Conservation (phyloP, 2,113 vertebrate genomes). For the Pomatorhinus ruficollis region DNA sequence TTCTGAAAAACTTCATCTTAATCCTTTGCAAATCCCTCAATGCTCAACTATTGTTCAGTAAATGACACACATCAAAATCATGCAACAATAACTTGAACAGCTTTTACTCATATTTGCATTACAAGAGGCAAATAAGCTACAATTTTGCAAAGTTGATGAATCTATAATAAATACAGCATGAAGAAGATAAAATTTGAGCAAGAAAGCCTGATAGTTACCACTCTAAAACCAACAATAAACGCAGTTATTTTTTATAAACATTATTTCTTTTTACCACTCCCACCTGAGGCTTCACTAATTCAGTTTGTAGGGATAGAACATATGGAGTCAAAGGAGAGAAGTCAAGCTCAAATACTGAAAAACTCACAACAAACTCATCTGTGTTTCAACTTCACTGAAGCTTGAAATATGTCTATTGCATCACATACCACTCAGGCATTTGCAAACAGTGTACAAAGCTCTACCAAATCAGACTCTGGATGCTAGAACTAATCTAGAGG, state of each 20-base stretch:
- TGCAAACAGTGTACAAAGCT: neutral
- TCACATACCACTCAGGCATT: neutral
- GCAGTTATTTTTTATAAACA: neutral
- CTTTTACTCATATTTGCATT: neutral
- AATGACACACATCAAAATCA: neutral
- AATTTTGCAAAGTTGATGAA: neutral
- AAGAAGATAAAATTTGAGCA: neutral
- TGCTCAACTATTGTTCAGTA: neutral
- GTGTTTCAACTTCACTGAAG: neutral
- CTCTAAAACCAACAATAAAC: neutral
- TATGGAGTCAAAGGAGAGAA: neutral
- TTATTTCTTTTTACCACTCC: neutral
- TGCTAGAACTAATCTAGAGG: neutral
- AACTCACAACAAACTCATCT: neutral
- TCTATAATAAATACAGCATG: neutral
- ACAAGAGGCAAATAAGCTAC: neutral
- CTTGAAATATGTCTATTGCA: neutral
- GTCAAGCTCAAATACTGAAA: neutral
- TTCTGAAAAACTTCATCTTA: neutral
- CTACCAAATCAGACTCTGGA: neutral
- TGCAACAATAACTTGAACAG: neutral
- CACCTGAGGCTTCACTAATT: neutral
- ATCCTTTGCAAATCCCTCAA: neutral
- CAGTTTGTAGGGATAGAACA: neutral
- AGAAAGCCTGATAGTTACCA: neutral